These are phyloP conservation scores for Notodonta ziczac DNA, from an alignment of 2,888 invertebrate genomes.

Conservation along the genomic window DNA sequence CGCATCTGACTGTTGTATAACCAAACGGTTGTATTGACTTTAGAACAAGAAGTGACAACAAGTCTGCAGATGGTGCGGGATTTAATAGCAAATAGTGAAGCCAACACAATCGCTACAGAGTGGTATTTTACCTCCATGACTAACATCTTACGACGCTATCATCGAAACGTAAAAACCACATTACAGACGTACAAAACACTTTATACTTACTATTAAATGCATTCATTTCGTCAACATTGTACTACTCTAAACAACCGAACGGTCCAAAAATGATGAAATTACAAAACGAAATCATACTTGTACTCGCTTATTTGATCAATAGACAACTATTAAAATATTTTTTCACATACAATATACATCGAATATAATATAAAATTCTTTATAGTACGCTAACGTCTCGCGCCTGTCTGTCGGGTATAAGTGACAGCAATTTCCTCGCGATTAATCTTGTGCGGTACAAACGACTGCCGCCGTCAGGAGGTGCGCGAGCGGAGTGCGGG, in stretches of 20 bases:
- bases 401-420: conserved; percentile 29
- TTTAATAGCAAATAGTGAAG: too few relatives aligned
- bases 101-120: too few relatives aligned
- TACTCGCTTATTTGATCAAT: conserved; percentile 67
- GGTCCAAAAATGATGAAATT: conserved; percentile 47
- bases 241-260: conserved; percentile 61
- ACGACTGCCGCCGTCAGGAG: conserved; percentile 3
- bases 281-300: conserved; percentile 50
- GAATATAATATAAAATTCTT: conserved; percentile 73
- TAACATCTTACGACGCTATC: conserved; percentile 22
- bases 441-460: conserved; percentile 2
- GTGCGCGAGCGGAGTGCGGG: neutral
- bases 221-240: conserved; percentile 63
- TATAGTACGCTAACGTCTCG: conserved; percentile 47
- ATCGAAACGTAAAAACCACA: conserved; percentile 46
- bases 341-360: conserved; percentile 76
- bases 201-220: conserved; percentile 73
- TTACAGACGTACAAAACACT: conserved; percentile 50
- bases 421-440: neutral
- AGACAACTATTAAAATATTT: conserved; percentile 71
- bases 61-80: too few relatives aligned
- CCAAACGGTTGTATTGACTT: too few relatives aligned
- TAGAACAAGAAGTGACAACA: too few relatives aligned
- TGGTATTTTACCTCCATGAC: too few relatives aligned
- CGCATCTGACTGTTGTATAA: too few relatives aligned